Evolutionary conservation across 2,888 invertebrate genomes (phyloP), one percentile per base, ranked within the genome.

Genomic region (Lobophora halterata): DNA sequence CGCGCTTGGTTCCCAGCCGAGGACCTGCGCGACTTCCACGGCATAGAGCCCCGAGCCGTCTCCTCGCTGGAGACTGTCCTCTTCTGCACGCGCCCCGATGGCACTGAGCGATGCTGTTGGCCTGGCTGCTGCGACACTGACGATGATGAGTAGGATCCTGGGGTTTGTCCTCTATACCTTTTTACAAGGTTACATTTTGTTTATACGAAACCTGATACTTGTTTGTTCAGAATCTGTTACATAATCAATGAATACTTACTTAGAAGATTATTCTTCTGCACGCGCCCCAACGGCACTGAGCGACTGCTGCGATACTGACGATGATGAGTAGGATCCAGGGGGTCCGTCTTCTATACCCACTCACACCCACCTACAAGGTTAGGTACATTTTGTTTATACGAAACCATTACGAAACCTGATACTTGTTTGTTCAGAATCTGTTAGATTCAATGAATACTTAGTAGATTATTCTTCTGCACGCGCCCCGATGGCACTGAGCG

Each of bases 1-100:
- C 94, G 96, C 52, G 95, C 96, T 3, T 97, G 97, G 97, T 97
- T 97, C 73, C 97, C 97, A 0, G 93, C 94, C 0, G 93, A 93
- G 14, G 97, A 97, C 64, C 88, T 97, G 1, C 93, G 93, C 51
- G 96, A 97, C 69, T 96, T 95, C 72, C 95, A 97, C 67, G 95
- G 95, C 38, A 94, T 97, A 51, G 93, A 95, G 61, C 94, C 95
- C 0, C 63, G 85, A 5, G 70, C 85, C 0, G 93, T 95, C 0
- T 93, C 95, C 0, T 82, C 91, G 1, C 88, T 93, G 4, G 96
- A 96, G 75, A 92, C 92, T 3, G 68, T 93, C 25, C 79, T 97
- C 7, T 96, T 97, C 83, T 96, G 96, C 71, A 95, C 95, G 58
- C 90, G 92, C 52, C 91, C 92, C 35, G 96, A 96, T 56, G 96